Conservation (phyloP, 2,888 invertebrate genomes). For the Papilio elwesi region DNA sequence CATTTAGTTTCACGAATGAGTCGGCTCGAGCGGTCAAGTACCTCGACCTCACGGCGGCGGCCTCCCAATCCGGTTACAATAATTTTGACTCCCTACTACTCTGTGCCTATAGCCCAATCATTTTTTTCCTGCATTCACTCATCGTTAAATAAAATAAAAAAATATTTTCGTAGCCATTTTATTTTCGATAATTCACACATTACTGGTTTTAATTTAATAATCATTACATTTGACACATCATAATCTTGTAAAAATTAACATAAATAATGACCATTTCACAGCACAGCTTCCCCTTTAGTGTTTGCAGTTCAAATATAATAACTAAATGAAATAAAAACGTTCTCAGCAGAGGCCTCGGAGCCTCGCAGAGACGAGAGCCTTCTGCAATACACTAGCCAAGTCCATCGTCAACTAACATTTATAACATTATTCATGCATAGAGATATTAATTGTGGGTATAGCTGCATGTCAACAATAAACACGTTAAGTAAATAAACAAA, state of each 20-base stretch:
- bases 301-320: neutral
- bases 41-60: too few species aligned
- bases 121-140: too few species aligned
- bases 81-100: too few species aligned
- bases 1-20: too few species aligned
- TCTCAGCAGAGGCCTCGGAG: neutral
- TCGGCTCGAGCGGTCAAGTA: too few species aligned
- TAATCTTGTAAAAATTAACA: neutral
- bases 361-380: too few species aligned
- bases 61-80: too few species aligned
- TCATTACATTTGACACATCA: slow-evolving; percentile 10
- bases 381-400: too few species aligned
- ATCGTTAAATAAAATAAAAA: neutral
- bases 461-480: slow-evolving; percentile 1
- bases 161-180: neutral
- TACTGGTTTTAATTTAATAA: too few species aligned
- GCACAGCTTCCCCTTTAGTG: slow-evolving; percentile 31
- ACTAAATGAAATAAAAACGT: neutral
- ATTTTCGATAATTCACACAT: slow-evolving; percentile 15
- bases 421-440: neutral
- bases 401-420: too few species aligned
- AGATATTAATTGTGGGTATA: slow-evolving; percentile 12
- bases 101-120: too few species aligned
- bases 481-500: slow-evolving; percentile 16
- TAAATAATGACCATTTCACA: slow-evolving; percentile 19